Percentiles rank a stretch among this genome's conserved stretches.
These are phyloP conservation scores for Bombus waltoni DNA, from an alignment of 1,140 invertebrate genomes.

Conservation along the genomic window DNA sequence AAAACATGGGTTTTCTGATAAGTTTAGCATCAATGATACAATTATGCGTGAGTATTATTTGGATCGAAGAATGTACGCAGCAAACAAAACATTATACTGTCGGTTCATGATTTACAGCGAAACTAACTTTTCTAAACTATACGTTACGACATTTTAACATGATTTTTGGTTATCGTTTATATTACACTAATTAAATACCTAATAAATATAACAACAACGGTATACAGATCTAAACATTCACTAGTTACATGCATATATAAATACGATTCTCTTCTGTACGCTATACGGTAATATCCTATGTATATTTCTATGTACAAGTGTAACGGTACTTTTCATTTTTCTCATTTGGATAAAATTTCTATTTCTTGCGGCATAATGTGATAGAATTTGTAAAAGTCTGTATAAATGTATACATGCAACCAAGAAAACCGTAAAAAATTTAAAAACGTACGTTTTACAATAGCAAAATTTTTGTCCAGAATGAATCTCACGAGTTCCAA, in stretches of 20 bases:
- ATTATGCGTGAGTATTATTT: conserved; percentile 45
- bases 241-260: conserved; percentile 64
- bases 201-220: conserved; percentile 59
- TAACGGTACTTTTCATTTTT: conserved; percentile 29
- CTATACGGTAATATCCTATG: conserved; percentile 52
- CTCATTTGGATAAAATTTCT: conserved; percentile 50
- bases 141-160: conserved; percentile 5
- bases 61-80: conserved; percentile 14
- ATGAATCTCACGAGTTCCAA: conserved; percentile 6
- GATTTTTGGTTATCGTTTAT: conserved; percentile 11
- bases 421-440: conserved; percentile 33
- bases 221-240: conserved; percentile 58
- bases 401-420: background rate
- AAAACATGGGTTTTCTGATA: background rate
- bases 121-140: conserved; percentile 20
- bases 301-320: conserved; percentile 60
- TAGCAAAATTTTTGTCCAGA: background rate
- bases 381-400: conserved; percentile 41
- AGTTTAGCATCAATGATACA: conserved; percentile 31
- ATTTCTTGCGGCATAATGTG: background rate
- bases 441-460: background rate
- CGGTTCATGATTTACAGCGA: background rate
- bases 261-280: conserved; percentile 54
- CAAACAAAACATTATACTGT: conserved; percentile 4
- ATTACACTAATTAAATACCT: conserved; percentile 51